Percentiles rank a stretch among this genome's conserved stretches.
Conservation (phyloP, 2,888 invertebrate genomes). For the Dinocampus coccinellae region DNA sequence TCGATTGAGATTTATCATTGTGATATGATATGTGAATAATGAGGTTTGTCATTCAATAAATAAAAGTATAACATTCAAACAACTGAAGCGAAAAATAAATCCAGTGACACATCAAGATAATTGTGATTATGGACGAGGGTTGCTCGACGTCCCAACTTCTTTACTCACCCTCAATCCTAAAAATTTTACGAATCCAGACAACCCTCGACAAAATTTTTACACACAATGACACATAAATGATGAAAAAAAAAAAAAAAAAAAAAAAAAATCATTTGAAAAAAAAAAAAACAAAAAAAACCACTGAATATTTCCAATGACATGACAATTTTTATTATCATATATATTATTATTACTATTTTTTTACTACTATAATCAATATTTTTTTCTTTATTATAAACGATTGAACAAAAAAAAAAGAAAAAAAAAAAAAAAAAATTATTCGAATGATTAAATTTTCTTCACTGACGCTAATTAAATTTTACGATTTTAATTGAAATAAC, state of each 20-base stretch:
- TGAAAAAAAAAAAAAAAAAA: not conserved
- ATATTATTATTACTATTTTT: not conserved
- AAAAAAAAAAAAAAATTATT: too few species aligned
- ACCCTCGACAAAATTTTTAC: not conserved
- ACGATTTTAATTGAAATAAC: too few species aligned
- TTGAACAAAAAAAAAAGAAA: too few species aligned
- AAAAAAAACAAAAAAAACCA: too few species aligned
- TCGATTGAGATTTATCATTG: not conserved
- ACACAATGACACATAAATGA: slow-evolving; percentile 1
- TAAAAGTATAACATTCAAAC: not conserved
- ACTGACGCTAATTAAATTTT: too few species aligned
- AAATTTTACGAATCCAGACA: not conserved
- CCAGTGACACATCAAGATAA: not conserved
- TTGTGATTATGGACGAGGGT: not conserved
- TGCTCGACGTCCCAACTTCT: not conserved
- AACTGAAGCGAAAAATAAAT: not conserved
- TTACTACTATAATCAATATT: not conserved
- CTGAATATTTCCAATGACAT: not conserved
- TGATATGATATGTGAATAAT: not conserved
- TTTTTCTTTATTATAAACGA: not conserved
- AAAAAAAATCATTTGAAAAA: not conserved
- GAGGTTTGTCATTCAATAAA: not conserved
- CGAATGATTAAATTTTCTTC: too few species aligned
- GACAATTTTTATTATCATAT: not conserved
- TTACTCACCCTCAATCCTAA: not conserved